phyloP scores from a whole-genome alignment of 2,797 vertebrate species.

The Schizothorax lantsangensis region DNA sequence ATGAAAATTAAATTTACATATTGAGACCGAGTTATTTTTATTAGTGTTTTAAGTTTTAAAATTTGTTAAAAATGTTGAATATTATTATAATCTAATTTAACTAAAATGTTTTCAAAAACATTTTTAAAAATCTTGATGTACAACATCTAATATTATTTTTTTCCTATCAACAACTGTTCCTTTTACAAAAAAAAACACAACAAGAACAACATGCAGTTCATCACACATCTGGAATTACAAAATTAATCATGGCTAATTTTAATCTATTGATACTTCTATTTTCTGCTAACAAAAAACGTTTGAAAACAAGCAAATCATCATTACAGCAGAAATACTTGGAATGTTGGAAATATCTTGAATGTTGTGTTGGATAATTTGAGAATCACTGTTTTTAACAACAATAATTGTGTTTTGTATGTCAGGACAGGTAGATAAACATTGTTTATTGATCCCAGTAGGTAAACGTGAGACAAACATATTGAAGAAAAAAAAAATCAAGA shows the following conservation, averaged over 20 bases:
- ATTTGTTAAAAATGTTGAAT: neutral
- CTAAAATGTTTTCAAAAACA: neutral
- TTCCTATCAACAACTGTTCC: neutral
- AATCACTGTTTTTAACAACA: neutral
- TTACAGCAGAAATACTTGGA: neutral
- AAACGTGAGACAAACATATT: neutral
- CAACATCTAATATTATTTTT: neutral
- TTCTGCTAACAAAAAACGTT: neutral
- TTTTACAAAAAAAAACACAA: neutral
- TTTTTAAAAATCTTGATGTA: neutral
- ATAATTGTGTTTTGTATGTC: neutral
- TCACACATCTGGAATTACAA: neutral
- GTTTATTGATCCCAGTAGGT: neutral
- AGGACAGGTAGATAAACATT: neutral
- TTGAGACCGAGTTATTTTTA: neutral
- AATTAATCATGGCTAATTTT: neutral
- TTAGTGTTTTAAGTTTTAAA: neutral
- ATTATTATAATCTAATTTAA: neutral
- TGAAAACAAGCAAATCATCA: neutral
- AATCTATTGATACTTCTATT: neutral
- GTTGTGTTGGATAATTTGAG: neutral
- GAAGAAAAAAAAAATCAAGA: too few relatives aligned
- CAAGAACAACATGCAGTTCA: neutral
- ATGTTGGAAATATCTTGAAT: neutral
- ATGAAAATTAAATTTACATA: neutral